phyloP scores from a whole-genome alignment of 2,888 invertebrate species.

The Aporophyla nigra region DNA sequence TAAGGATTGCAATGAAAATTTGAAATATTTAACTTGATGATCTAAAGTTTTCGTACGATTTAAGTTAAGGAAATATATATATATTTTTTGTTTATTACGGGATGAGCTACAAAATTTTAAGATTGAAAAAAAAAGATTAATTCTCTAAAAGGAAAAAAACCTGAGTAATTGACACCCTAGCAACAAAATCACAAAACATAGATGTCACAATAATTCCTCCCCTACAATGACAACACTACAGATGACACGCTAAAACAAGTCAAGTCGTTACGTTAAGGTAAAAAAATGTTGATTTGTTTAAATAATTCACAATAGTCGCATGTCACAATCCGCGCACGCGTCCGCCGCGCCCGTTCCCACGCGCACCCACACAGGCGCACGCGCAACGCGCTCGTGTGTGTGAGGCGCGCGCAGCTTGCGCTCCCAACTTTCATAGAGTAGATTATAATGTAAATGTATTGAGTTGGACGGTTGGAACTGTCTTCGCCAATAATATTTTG shows the following conservation, averaged over 20 bases:
- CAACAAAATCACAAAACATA: background rate
- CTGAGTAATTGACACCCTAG: background rate
- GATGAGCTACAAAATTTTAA: background rate
- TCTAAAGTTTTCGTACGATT: background rate
- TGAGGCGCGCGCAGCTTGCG: slow-evolving; percentile 83
- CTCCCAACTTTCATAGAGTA: slow-evolving; percentile 76
- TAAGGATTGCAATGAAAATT: slow-evolving; percentile 11
- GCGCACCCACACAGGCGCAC: slow-evolving; percentile 80
- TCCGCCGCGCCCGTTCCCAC: slow-evolving; percentile 88
- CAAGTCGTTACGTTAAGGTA: slow-evolving; percentile 72
- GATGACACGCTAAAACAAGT: slow-evolving; percentile 60
- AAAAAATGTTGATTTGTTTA: slow-evolving; percentile 69
- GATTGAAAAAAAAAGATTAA: background rate
- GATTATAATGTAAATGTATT: slow-evolving; percentile 54
- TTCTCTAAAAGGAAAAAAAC: background rate
- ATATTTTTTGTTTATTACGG: background rate
- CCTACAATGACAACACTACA: background rate
- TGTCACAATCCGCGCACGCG: slow-evolving; percentile 88
- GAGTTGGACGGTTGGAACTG: slow-evolving; percentile 15
- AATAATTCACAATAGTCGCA: slow-evolving; percentile 86
- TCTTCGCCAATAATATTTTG: slow-evolving; percentile 33
- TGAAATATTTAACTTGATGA: slow-evolving; percentile 6
- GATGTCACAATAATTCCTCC: background rate
- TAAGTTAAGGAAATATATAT: background rate
- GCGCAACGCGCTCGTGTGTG: slow-evolving; percentile 68